Conservation (phyloP, 2,888 invertebrate species). For the Odontomyia ornata region DNA sequence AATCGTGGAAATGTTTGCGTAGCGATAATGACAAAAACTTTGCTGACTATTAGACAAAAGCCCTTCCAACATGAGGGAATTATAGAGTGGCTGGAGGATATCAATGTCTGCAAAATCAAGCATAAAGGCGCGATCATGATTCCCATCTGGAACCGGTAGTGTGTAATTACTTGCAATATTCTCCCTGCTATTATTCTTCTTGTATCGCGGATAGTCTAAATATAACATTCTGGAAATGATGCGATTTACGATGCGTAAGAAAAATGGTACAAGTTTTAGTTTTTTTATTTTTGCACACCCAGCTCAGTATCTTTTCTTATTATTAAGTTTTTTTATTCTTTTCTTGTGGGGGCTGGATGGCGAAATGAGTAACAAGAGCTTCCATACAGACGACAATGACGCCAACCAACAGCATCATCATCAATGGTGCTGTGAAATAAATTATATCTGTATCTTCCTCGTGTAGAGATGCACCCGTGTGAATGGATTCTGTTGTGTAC, state of each 20-base stretch:
- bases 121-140: no score
- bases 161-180: neutral
- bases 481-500: neutral
- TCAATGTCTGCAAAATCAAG: no score
- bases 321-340: neutral
- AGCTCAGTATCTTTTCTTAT: neutral
- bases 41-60: no score
- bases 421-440: no score
- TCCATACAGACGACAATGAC: neutral
- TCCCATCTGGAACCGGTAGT: neutral
- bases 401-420: neutral
- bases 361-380: neutral
- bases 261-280: neutral
- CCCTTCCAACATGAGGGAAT: no score
- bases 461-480: no score
- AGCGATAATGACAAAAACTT: no score
- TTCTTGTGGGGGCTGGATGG: neutral
- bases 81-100: no score
- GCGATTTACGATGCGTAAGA: slow-evolving; percentile 19
- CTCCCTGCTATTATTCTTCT: neutral
- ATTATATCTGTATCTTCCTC: no score
- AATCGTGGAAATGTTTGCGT: no score
- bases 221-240: slow-evolving; percentile 20
- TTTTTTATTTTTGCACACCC: neutral
- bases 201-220: neutral